A percentile compares a stretch with the other conserved stretches of the same genome.
These are phyloP conservation scores for Agrilus planipennis DNA, from an alignment of 1,140 invertebrate genomes.

Conservation along the genomic window DNA sequence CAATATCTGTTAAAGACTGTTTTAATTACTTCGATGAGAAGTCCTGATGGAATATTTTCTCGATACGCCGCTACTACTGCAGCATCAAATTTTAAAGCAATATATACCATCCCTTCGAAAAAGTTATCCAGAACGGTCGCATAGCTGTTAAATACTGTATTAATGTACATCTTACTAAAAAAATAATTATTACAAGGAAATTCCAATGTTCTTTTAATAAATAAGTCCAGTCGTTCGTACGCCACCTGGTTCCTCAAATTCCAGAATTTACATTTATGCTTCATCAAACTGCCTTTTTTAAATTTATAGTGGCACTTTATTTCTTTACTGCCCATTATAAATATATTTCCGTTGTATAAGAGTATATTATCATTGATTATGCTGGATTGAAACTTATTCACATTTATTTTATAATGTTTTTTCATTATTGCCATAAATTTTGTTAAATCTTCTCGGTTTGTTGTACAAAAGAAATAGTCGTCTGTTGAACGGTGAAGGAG, in stretches of 20 bases:
- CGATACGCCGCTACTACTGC: conserved; percentile 1
- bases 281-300: too few species aligned
- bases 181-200: conserved; percentile 2
- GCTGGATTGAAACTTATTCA: background rate
- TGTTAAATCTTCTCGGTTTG: background rate
- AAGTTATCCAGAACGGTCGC: background rate
- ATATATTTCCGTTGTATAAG: too few species aligned
- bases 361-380: background rate
- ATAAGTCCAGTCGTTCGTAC: too few species aligned
- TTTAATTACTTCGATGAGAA: too few species aligned
- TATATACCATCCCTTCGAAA: conserved; percentile 4
- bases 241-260: too few species aligned
- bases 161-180: conserved; percentile 3
- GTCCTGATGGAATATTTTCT: too few species aligned
- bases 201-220: background rate
- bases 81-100: conserved; percentile 7
- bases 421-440: conserved; percentile 2
- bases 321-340: too few species aligned
- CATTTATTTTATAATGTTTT: background rate
- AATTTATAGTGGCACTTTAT: too few species aligned
- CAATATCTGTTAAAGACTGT: too few species aligned
- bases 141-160: conserved; percentile 1
- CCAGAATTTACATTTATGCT: too few species aligned
- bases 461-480: conserved; percentile 5
- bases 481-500: conserved; percentile 1